These are phyloP conservation scores for Diglossa cyanea DNA, from an alignment of 2,797 vertebrate species.

Conservation along the genomic window DNA sequence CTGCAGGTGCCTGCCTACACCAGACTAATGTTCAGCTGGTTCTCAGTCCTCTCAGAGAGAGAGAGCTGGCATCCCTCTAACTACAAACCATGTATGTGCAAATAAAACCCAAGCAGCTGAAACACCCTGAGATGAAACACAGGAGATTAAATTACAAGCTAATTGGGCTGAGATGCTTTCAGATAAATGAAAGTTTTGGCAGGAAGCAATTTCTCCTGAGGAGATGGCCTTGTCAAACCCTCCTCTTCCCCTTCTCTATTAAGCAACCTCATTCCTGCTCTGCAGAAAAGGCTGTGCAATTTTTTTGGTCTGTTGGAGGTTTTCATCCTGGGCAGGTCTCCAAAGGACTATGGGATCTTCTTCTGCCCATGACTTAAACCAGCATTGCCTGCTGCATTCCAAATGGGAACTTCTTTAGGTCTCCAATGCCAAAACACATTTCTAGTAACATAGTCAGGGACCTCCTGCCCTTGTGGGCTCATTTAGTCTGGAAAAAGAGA, in stretches of 20 bases:
- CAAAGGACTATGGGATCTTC: not conserved
- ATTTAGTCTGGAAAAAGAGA: not conserved
- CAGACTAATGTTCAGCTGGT: not conserved
- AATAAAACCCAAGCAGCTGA: not conserved
- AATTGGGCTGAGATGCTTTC: not conserved
- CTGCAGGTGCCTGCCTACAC: not conserved
- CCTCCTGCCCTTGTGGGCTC: not conserved
- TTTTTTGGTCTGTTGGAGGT: not conserved
- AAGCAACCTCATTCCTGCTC: not conserved
- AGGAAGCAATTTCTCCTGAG: not conserved
- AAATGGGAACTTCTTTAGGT: not conserved
- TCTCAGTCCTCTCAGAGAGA: not conserved
- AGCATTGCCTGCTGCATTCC: not conserved
- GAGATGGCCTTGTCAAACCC: not conserved
- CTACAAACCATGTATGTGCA: not conserved
- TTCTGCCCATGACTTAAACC: not conserved
- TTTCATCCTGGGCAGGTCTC: not conserved
- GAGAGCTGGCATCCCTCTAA: not conserved
- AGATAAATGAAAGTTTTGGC: not conserved
- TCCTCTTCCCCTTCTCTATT: not conserved
- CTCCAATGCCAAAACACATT: not conserved
- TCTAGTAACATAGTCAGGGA: not conserved
- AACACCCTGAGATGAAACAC: not conserved
- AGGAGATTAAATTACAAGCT: conserved; percentile 1
- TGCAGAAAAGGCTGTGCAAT: not conserved